Evolutionary conservation across 30 jellyfish, hydroid and myxozoan species (phyloP), one percentile per base, ranked within the genome.

Genomic region (Phacellophora camtschatica): DNA sequence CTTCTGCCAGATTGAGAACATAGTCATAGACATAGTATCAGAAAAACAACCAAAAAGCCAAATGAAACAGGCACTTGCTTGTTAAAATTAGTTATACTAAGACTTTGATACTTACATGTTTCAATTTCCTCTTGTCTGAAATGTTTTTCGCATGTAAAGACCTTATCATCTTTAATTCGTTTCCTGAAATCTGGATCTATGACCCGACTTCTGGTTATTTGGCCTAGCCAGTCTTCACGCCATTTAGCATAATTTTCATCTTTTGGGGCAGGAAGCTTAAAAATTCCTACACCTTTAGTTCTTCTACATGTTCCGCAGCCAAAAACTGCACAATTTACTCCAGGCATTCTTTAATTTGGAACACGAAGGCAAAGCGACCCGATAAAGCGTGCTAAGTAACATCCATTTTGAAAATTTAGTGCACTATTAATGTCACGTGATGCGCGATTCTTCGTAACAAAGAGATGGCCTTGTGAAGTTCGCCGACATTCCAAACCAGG

Each of bases 281-380:
- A 81, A 23, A 81, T 81, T 5, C 86, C 93, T 3, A 81, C 63
- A 34, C 93, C 93, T 50, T 81, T 64, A 16, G 85, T 81, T 19
- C 79, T 42, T 39, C 93, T 66, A 36, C 43, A 20, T 19, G 78
- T 65, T 5, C 93, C 93, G 41, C 93, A 81, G 50, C 93, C 93
- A 34, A 81, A 36, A 57, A 81, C 85, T 4, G 83, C 69, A 23
- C 93, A 81, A 63, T 81, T 81, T 33, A 48, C 85, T 5, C 86
- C 93, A 20, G 93, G 93, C 93, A 81, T 81, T 48, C 64, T 39
- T 43, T 41, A 48, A 71, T 23, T 13, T 3, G 5, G 15, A 55
- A 0, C 70, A 27, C 0, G 3, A n/a, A n/a, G n/a, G n/a, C n/a
- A n/a, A n/a, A n/a, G n/a, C n/a, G n/a, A n/a, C n/a, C n/a, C n/a